Evolutionary conservation across 35 echinoderm and acorn worm genomes (phyloP).

Genomic region (Stichopus chloronotus): DNA sequence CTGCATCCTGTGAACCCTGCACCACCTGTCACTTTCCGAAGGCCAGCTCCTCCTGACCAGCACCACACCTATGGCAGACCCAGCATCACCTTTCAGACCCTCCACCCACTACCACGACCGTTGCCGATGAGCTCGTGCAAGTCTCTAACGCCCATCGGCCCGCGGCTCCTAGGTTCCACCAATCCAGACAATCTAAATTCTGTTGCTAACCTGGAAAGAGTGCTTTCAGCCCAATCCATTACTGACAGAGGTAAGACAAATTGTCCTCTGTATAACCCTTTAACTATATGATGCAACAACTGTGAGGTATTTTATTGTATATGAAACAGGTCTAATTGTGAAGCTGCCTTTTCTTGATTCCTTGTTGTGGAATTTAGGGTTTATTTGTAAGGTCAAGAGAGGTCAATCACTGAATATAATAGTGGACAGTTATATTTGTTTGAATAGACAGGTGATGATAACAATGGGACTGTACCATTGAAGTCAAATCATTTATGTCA

Average conservation of each 20-base stretch:
- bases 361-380: too few relatives aligned
- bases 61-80: slow-evolving; percentile 37
- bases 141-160: slow-evolving; percentile 37
- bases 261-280: too few relatives aligned
- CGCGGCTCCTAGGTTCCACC: slow-evolving; percentile 40
- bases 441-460: too few relatives aligned
- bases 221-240: slow-evolving; percentile 91
- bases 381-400: too few relatives aligned
- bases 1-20: not conserved
- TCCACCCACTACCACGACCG: slow-evolving; percentile 61
- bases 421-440: too few relatives aligned
- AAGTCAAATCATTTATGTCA: too few relatives aligned
- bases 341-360: too few relatives aligned
- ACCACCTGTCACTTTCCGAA: slow-evolving; percentile 37
- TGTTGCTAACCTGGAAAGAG: slow-evolving; percentile 86
- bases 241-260: slow-evolving; percentile 78
- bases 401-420: too few relatives aligned
- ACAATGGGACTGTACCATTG: too few relatives aligned
- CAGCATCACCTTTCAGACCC: slow-evolving; percentile 76
- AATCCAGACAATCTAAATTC: slow-evolving; percentile 22
- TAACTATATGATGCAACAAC: too few relatives aligned
- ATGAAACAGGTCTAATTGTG: too few relatives aligned
- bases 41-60: slow-evolving; percentile 50
- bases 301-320: not conserved
- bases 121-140: slow-evolving; percentile 65